Evolutionary conservation across 2,888 invertebrate species (phyloP).

Genomic region (Heliconius sara): DNA sequence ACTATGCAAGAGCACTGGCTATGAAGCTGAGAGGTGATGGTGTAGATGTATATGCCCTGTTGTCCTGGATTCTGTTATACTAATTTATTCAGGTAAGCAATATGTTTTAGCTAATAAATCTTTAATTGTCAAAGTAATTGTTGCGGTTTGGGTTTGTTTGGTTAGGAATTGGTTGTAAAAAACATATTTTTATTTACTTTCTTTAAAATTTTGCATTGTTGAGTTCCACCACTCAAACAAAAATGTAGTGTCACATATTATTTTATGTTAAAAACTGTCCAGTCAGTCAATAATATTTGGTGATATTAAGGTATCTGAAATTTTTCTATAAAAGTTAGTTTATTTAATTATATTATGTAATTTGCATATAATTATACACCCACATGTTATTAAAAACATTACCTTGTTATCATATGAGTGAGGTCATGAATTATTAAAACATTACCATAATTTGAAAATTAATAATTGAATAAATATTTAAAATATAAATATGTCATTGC

Average conservation of each 20-base stretch:
- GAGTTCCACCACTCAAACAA: no score
- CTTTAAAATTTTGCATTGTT: no score
- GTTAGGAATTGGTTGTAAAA: no score
- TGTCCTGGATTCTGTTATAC: slow-evolving; percentile 93
- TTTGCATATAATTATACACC: no score
- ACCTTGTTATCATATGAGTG: not conserved
- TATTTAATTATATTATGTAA: no score
- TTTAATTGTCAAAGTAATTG: not conserved
- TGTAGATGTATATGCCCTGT: slow-evolving; percentile 86
- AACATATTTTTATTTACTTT: no score
- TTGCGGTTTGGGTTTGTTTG: not conserved
- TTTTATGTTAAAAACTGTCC: no score
- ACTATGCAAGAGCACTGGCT: slow-evolving; percentile 87
- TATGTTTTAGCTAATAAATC: not conserved
- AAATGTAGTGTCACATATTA: no score
- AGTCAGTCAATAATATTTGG: no score
- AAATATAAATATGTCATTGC: not conserved
- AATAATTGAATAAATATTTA: not conserved
- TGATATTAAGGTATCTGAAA: no score
- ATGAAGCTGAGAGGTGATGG: slow-evolving; percentile 81
- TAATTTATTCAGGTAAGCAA: slow-evolving; percentile 86
- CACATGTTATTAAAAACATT: not conserved
- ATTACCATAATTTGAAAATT: not conserved
- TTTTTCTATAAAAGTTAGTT: no score
- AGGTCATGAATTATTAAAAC: not conserved